These are phyloP conservation scores for Fratercula arctica DNA, from an alignment of 2,797 vertebrate species.

Conservation along the genomic window DNA sequence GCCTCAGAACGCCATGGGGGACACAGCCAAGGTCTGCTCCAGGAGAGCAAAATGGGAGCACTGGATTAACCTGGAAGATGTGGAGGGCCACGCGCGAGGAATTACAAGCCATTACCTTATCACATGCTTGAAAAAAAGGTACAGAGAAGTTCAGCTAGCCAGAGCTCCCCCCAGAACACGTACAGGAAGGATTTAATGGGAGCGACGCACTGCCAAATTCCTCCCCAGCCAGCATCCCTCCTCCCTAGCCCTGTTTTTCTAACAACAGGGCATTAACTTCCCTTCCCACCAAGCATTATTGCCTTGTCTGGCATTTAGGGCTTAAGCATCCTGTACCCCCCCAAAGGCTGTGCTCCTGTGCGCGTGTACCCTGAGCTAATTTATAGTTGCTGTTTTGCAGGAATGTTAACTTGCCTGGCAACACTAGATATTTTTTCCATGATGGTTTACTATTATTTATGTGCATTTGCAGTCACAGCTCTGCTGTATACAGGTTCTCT, in stretches of 20 bases:
- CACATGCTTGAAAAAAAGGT: background rate
- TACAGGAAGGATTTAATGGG: background rate
- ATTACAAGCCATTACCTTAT: slow-evolving; percentile 7
- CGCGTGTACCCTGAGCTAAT: background rate
- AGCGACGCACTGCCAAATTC: background rate
- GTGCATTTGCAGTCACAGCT: background rate
- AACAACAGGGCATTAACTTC: background rate
- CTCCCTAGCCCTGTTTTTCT: background rate
- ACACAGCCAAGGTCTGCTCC: background rate
- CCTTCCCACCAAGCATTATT: background rate
- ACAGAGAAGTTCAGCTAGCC: background rate
- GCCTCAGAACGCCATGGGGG: background rate
- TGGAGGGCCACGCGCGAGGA: background rate
- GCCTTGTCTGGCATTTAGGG: background rate
- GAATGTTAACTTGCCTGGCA: slow-evolving; percentile 4
- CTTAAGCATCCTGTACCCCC: background rate
- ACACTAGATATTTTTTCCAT: background rate
- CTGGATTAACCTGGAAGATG: background rate
- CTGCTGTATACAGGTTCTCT: background rate
- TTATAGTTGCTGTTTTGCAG: slow-evolving; percentile 22
- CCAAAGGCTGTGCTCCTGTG: background rate
- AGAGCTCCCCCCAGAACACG: background rate
- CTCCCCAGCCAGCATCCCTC: background rate
- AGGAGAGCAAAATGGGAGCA: background rate
- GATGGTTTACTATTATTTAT: slow-evolving; percentile 19